Conservation (phyloP, 2,113 vertebrate genomes). For the Tichodroma muraria region DNA sequence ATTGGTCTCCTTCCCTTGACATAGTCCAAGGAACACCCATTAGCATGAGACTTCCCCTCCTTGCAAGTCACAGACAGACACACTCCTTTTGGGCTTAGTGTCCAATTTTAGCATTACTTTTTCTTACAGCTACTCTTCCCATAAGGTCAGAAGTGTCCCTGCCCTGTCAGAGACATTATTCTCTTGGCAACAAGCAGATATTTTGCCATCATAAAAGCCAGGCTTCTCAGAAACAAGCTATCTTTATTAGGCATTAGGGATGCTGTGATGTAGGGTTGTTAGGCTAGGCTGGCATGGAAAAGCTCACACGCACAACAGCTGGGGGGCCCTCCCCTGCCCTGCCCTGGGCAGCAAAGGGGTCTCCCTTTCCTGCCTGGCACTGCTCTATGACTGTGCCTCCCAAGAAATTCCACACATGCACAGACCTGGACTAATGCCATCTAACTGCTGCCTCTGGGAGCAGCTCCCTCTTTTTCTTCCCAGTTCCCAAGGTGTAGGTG, state of each 20-base stretch:
- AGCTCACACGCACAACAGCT: not conserved
- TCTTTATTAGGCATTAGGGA: not conserved
- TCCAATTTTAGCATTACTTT: not conserved
- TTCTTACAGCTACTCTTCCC: not conserved
- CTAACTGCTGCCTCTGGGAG: not conserved
- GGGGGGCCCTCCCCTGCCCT: not conserved
- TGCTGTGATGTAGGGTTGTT: not conserved
- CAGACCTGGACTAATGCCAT: not conserved
- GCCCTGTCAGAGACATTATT: not conserved
- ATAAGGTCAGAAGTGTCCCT: not conserved
- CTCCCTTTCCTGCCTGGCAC: not conserved
- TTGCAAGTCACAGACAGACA: not conserved
- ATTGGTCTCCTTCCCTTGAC: not conserved
- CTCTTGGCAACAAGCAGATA: not conserved
- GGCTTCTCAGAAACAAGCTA: not conserved
- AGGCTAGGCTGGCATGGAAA: not conserved
- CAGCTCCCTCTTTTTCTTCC: not conserved
- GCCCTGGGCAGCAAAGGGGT: not conserved
- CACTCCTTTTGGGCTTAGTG: not conserved
- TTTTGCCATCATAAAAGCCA: not conserved
- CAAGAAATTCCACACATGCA: not conserved
- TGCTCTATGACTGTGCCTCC: not conserved
- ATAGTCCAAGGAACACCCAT: not conserved
- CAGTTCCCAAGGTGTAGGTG: not conserved
- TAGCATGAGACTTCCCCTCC: not conserved